Evolutionary conservation across 2,888 invertebrate species (phyloP).

Genomic region (Ectropis crepuscularia): DNA sequence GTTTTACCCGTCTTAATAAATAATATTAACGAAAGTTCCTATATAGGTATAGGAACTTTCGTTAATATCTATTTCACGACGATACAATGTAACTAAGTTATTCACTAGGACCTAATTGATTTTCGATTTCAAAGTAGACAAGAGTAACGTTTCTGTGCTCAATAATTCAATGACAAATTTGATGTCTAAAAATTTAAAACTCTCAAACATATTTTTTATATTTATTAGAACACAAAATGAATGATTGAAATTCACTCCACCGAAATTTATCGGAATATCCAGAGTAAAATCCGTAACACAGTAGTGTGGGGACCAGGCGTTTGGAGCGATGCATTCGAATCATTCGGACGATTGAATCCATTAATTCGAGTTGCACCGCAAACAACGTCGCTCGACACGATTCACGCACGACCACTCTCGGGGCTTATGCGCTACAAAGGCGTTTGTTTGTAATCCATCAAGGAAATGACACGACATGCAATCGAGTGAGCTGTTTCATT

Average conservation of each 20-base stretch:
- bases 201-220: neutral
- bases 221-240: neutral
- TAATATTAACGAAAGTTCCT: too few relatives aligned
- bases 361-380: slow-evolving; percentile 67
- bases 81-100: too few relatives aligned
- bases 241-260: slow-evolving; percentile 1
- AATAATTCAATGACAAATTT: neutral
- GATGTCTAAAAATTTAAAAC: too few relatives aligned
- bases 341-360: slow-evolving; percentile 69
- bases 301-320: slow-evolving; percentile 19
- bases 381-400: slow-evolving; percentile 52
- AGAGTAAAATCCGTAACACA: slow-evolving; percentile 13
- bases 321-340: slow-evolving; percentile 60
- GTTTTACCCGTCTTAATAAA: too few relatives aligned
- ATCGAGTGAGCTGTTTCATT: neutral
- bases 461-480: slow-evolving; percentile 10
- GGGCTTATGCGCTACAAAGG: slow-evolving; percentile 19
- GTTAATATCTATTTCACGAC: too few relatives aligned
- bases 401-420: slow-evolving; percentile 55
- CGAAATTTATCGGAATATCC: slow-evolving; percentile 3
- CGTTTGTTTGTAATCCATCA: slow-evolving; percentile 35
- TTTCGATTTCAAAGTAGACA: too few relatives aligned
- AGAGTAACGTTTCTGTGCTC: neutral
- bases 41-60: too few relatives aligned
- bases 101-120: too few relatives aligned